These are phyloP conservation scores for Spodoptera exigua DNA, from an alignment of 2,888 invertebrate genomes.

Conservation along the genomic window DNA sequence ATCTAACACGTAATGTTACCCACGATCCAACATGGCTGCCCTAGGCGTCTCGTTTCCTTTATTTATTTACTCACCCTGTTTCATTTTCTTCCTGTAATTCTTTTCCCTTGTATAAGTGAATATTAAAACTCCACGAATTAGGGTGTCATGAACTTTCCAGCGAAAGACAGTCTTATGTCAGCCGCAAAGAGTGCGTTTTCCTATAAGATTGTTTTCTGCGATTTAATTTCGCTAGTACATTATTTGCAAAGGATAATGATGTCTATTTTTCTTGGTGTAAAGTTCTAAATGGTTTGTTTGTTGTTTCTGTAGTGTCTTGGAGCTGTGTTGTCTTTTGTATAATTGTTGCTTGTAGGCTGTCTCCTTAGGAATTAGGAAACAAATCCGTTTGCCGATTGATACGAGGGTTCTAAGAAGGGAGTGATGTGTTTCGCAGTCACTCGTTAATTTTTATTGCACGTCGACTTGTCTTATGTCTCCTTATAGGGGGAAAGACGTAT, in stretches of 20 bases:
- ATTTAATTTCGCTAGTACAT: constrained; percentile 71
- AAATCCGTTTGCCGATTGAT: constrained; percentile 87
- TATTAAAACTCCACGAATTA: constrained; percentile 83
- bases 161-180: constrained; percentile 61
- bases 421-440: constrained; percentile 63
- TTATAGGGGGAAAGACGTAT: constrained; percentile 40
- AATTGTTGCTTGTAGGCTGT: constrained; percentile 88
- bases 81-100: constrained; percentile 88
- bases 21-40: constrained; percentile 70
- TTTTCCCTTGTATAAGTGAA: constrained; percentile 86
- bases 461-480: constrained; percentile 63
- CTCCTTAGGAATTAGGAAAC: constrained; percentile 85
- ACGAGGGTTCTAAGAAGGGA: constrained; percentile 67
- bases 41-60: constrained; percentile 67
- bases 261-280: constrained; percentile 62
- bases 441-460: constrained; percentile 81
- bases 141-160: constrained; percentile 60
- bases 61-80: constrained; percentile 86
- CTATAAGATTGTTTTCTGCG: constrained; percentile 47
- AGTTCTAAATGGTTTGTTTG: constrained; percentile 62
- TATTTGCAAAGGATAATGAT: constrained; percentile 59
- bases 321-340: constrained; percentile 75
- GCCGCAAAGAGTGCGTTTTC: constrained; percentile 65
- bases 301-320: constrained; percentile 24
- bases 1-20: constrained; percentile 84